Conservation (phyloP, 2,113 vertebrate species). For the Odontophorus gujanensis region DNA sequence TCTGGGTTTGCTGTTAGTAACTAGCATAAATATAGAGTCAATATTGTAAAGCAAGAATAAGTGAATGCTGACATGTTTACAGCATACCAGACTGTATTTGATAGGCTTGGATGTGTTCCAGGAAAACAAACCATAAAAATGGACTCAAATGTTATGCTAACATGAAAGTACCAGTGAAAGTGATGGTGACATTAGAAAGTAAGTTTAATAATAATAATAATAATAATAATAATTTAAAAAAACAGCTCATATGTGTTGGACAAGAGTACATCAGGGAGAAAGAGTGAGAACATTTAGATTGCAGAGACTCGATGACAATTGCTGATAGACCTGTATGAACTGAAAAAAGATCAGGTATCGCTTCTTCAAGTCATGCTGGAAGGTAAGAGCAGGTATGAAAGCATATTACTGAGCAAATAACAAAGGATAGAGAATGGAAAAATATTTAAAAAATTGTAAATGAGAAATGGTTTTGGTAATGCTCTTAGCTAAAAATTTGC, state of each 20-base stretch:
- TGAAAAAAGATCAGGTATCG: background rate
- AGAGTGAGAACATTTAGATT: background rate
- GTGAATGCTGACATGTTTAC: conserved; percentile 66
- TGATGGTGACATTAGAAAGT: conserved; percentile 15
- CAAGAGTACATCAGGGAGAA: background rate
- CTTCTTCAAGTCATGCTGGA: background rate
- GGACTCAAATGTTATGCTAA: conserved; percentile 24
- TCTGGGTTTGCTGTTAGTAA: conserved; percentile 58
- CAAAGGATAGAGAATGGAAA: background rate
- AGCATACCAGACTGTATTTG: conserved; percentile 62
- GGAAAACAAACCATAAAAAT: conserved; percentile 67
- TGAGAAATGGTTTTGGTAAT: background rate
- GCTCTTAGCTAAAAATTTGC: background rate
- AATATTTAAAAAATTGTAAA: background rate
- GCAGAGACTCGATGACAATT: background rate
- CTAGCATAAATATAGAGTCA: conserved; percentile 61
- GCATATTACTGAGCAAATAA: background rate
- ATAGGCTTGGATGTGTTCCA: conserved; percentile 51
- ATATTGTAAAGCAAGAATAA: conserved; percentile 63
- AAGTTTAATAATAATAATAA: background rate
- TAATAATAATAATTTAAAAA: background rate
- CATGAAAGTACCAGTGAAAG: conserved; percentile 4
- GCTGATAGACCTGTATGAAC: background rate
- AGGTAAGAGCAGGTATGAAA: background rate
- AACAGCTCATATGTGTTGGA: background rate